Evolutionary conservation across 2,113 vertebrate species (phyloP).

Genomic region (Smithornis capensis): DNA sequence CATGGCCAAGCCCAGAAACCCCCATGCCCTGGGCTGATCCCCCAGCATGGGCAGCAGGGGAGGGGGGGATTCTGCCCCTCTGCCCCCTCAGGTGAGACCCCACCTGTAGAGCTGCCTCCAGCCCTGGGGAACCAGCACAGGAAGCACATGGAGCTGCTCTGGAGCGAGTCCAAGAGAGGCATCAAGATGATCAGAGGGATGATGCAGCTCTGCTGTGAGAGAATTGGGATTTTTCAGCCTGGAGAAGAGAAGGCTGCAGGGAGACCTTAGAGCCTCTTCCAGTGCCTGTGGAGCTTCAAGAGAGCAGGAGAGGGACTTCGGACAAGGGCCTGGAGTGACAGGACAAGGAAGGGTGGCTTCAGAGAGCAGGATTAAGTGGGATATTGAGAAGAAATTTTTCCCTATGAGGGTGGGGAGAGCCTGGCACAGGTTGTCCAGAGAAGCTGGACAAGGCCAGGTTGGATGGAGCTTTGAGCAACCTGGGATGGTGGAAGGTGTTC

Average conservation of each 20-base stretch:
- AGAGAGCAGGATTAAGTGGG: background rate
- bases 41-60: background rate
- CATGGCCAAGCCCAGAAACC: background rate
- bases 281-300: background rate
- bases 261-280: background rate
- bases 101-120: background rate
- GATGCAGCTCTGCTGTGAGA: background rate
- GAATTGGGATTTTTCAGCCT: background rate
- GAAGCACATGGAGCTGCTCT: background rate
- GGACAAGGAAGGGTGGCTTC: background rate
- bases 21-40: background rate
- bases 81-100: background rate
- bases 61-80: background rate
- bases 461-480: background rate
- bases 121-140: background rate
- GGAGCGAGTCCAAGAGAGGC: background rate
- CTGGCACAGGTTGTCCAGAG: background rate
- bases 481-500: background rate
- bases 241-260: background rate
- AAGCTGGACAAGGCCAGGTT: background rate
- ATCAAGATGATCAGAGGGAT: background rate
- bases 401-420: background rate
- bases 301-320: fast-evolving
- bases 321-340: fast-evolving
- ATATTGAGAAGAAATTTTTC: background rate